Evolutionary conservation across 2,113 vertebrate species (phyloP), one percentile per base, ranked within the genome.

Genomic region (Oenanthe oenanthe): DNA sequence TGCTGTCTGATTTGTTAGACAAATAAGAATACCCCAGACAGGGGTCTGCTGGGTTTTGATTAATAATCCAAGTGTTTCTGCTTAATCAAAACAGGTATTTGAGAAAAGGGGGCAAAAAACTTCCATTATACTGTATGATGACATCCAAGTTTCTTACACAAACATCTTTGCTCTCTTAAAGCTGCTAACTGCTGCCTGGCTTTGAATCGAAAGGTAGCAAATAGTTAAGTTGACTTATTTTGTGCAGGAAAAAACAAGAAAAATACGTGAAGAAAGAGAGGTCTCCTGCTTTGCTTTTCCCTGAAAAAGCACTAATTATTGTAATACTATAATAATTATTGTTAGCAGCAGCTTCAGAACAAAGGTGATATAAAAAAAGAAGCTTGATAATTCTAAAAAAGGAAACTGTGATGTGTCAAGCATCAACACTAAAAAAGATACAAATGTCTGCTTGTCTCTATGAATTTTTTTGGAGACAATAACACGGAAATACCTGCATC

Each of bases 401-500:
- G 7, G 31, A 51, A 9, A 74, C 4, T 13, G n/a, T 12, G 6
- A 73, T 6, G 8, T 45, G n/a, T 28, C 48, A 65, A 63, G 25
- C 19, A 61, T 29, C 84, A 66, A 42, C 73, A 56, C 8, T 67
- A 24, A 54, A 43, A 12, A 62, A 45, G 18, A 54, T 10, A 32
- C 2, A 62, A 38, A 71, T 6, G 9, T 68, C 53, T 51, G 42
- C 48, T 50, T 20, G 17, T 15, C 11, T 3, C 20, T n/a, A 2
- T 26, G 12, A 42, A 36, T 25, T 29, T 75, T 73, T 17, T 47
- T 6, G 61, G 45, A 15, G 36, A 15, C 1, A 28, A 10, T 2
- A 67, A 47, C 50, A 85, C 1, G 42, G 73, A 85, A 96, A 93
- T 98, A 99, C 99, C 99, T 98, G 99, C 99, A 92, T 99, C 99